A percentile compares a stretch with the other conserved stretches of the same genome.
phyloP scores from a whole-genome alignment of 2,888 invertebrate genomes.

The Amphipoea oculea region DNA sequence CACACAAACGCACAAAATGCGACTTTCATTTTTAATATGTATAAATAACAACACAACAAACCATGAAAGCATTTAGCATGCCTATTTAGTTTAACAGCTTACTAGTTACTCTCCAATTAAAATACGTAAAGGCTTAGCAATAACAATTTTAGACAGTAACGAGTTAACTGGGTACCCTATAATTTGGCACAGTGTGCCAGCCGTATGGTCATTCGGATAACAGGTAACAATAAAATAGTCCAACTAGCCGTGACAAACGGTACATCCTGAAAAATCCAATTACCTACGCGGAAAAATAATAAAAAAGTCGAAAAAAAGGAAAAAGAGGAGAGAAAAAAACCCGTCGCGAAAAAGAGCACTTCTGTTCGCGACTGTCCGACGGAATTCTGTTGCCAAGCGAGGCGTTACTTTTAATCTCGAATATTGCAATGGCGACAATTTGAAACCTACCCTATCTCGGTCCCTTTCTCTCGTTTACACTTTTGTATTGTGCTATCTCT shows the following conservation, averaged over 20 bases:
- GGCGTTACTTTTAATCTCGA: slow-evolving; percentile 89
- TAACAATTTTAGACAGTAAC: slow-evolving; percentile 47
- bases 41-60: neutral
- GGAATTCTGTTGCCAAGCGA: slow-evolving; percentile 83
- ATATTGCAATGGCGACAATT: slow-evolving; percentile 88
- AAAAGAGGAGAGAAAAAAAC: slow-evolving; percentile 35
- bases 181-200: slow-evolving; percentile 61
- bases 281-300: slow-evolving; percentile 66
- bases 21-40: neutral
- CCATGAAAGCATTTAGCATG: neutral
- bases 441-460: slow-evolving; percentile 74
- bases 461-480: slow-evolving; percentile 64
- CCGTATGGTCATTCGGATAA: slow-evolving; percentile 54
- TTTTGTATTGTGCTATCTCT: slow-evolving; percentile 52
- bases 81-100: slow-evolving; percentile 20
- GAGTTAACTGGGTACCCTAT: slow-evolving; percentile 44
- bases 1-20: neutral
- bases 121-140: slow-evolving; percentile 25
- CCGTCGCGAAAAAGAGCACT: slow-evolving; percentile 63
- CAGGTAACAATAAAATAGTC: slow-evolving; percentile 63
- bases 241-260: slow-evolving; percentile 66
- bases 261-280: slow-evolving; percentile 67
- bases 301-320: slow-evolving; percentile 59
- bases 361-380: slow-evolving; percentile 74
- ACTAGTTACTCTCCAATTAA: slow-evolving; percentile 34